These are phyloP conservation scores for Neomorphus geoffroyi DNA, from an alignment of 2,797 vertebrate species.

Conservation along the genomic window DNA sequence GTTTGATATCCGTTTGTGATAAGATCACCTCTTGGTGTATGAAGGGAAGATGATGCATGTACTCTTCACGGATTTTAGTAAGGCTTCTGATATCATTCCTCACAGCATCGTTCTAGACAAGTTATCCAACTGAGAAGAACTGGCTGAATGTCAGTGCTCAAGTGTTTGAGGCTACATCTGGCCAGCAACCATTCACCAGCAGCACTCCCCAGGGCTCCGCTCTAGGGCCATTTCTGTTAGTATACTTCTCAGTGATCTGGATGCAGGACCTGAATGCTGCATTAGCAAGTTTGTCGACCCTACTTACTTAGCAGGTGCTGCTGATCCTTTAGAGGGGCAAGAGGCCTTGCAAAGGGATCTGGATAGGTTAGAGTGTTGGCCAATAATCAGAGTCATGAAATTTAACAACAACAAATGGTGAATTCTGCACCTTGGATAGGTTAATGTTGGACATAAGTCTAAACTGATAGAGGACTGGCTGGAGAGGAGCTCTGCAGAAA, in stretches of 20 bases:
- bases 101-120: background rate
- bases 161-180: background rate
- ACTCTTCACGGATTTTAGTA: background rate
- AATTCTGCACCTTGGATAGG: background rate
- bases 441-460: background rate
- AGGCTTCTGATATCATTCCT: background rate
- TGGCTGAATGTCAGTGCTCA: background rate
- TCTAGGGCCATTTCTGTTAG: background rate
- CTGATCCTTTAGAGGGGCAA: background rate
- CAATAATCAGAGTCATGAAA: background rate
- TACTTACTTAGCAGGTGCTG: background rate
- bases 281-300: background rate
- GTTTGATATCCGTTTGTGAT: background rate
- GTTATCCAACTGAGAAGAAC: background rate
- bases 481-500: background rate
- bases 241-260: background rate
- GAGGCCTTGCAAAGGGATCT: background rate
- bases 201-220: background rate
- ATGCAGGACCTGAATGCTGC: background rate
- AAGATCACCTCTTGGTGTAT: background rate
- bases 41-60: background rate
- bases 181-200: accelerated
- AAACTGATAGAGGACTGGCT: background rate
- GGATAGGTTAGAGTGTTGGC: background rate
- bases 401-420: background rate